Evolutionary conservation across 2,113 vertebrate genomes (phyloP).

Genomic region (Silurus glanis): DNA sequence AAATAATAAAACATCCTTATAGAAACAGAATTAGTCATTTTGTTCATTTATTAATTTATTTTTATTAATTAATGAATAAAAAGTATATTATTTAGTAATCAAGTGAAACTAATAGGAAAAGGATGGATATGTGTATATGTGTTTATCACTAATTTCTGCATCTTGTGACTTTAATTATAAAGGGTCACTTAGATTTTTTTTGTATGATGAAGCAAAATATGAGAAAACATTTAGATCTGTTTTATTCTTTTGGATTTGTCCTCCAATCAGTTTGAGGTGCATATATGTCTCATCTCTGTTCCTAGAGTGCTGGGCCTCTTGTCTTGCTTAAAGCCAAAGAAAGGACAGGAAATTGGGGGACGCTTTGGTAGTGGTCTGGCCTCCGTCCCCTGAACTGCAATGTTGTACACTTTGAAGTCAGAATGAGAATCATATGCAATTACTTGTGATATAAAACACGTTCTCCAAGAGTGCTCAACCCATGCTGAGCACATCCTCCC

Average conservation of each 20-base stretch:
- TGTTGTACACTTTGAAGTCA: constrained; percentile 68
- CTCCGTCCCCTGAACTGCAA: constrained; percentile 70
- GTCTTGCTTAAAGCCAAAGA: constrained; percentile 58
- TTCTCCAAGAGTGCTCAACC: constrained; percentile 62
- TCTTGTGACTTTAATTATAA: not conserved
- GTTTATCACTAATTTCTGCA: not conserved
- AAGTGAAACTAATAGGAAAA: not conserved
- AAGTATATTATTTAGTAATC: not conserved
- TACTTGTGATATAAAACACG: constrained; percentile 64
- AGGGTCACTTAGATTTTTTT: not conserved
- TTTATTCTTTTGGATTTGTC: constrained; percentile 1
- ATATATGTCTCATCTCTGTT: constrained; percentile 30
- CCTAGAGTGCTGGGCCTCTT: constrained; percentile 32
- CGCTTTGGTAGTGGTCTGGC: constrained; percentile 63
- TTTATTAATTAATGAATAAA: no score
- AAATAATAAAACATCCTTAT: no score
- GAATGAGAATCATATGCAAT: constrained; percentile 70
- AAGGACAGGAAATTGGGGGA: constrained; percentile 73
- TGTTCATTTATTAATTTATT: no score
- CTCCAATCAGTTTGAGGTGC: constrained; percentile 23
- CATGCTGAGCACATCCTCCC: constrained; percentile 62
- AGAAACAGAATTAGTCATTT: no score
- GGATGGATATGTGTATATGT: not conserved
- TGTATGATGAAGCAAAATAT: not conserved
- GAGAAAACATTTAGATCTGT: not conserved